These are phyloP conservation scores for Hippasteria phrygiana DNA, from an alignment of 53 echinoderm and acorn worm species.

Conservation along the genomic window DNA sequence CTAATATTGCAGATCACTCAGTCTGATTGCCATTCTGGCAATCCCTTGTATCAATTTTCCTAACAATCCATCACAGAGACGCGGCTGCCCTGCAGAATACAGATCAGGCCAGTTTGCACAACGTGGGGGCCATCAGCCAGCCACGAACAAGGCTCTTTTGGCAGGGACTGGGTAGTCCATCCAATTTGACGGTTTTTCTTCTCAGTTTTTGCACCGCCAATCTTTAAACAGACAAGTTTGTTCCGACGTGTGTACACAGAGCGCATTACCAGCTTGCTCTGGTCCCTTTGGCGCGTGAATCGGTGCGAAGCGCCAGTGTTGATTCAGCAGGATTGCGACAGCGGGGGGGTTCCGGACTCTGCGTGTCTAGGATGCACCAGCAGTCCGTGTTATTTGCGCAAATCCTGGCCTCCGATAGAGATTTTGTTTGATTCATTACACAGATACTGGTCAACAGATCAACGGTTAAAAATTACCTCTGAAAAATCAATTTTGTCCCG, in stretches of 20 bases:
- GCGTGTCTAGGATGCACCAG: neutral
- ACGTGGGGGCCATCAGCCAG: neutral
- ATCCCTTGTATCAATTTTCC: slow-evolving; percentile 39
- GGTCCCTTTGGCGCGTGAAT: slow-evolving; percentile 2
- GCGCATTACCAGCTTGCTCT: slow-evolving; percentile 40
- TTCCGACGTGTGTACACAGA: slow-evolving; percentile 19
- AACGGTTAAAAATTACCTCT: slow-evolving; percentile 26
- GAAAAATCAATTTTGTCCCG: slow-evolving; percentile 9
- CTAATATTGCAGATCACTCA: slow-evolving; percentile 6
- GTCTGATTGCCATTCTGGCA: slow-evolving; percentile 44
- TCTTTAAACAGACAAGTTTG: slow-evolving; percentile 42
- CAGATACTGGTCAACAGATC: slow-evolving; percentile 24
- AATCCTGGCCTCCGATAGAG: neutral
- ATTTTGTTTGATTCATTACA: neutral
- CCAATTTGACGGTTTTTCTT: slow-evolving; percentile 1
- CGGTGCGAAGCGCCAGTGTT: slow-evolving; percentile 19
- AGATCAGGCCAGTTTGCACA: slow-evolving; percentile 2
- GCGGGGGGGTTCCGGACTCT: neutral
- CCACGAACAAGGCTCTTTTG: too few relatives aligned
- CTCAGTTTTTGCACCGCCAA: neutral
- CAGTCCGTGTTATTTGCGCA: neutral
- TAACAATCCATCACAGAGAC: slow-evolving; percentile 21
- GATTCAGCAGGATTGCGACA: slow-evolving; percentile 28
- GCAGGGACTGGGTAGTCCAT: neutral
- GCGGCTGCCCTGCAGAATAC: neutral